Evolutionary conservation across 2,797 vertebrate species (phyloP).

Genomic region (Graptemys geographica): DNA sequence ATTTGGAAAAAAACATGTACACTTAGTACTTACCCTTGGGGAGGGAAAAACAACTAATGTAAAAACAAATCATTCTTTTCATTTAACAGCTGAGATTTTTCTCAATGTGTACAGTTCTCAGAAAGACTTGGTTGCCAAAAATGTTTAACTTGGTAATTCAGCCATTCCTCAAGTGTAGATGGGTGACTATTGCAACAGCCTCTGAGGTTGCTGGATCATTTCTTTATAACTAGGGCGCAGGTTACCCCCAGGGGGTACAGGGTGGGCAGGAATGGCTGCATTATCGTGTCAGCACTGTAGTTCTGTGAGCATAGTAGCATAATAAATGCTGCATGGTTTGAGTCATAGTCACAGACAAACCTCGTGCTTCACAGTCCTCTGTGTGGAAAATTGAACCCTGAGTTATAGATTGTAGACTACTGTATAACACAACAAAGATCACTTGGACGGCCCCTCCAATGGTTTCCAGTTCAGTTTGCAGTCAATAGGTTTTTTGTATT

Average conservation of each 20-base stretch:
- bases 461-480: conserved; percentile 86
- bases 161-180: conserved; percentile 56
- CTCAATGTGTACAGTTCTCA: conserved; percentile 86
- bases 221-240: not conserved
- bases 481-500: conserved; percentile 87
- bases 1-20: conserved; percentile 35
- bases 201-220: conserved; percentile 30
- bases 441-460: conserved; percentile 81
- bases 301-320: conserved; percentile 67
- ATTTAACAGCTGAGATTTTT: conserved; percentile 87
- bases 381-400: conserved; percentile 79
- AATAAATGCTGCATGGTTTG: conserved; percentile 68
- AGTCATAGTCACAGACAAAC: conserved; percentile 73
- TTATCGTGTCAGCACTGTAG: conserved; percentile 7
- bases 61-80: conserved; percentile 41
- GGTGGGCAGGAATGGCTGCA: conserved; percentile 57
- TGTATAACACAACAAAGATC: conserved; percentile 77
- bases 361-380: conserved; percentile 81
- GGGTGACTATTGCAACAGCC: not conserved
- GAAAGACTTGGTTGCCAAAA: conserved; percentile 89
- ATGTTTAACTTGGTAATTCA: conserved; percentile 81
- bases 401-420: conserved; percentile 78
- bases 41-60: conserved; percentile 20
- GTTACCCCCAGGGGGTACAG: not conserved
- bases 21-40: conserved; percentile 62